Percentiles rank a stretch among this genome's conserved stretches.
These are phyloP conservation scores for Pocota personata DNA, from an alignment of 2,888 invertebrate species.

Conservation along the genomic window DNA sequence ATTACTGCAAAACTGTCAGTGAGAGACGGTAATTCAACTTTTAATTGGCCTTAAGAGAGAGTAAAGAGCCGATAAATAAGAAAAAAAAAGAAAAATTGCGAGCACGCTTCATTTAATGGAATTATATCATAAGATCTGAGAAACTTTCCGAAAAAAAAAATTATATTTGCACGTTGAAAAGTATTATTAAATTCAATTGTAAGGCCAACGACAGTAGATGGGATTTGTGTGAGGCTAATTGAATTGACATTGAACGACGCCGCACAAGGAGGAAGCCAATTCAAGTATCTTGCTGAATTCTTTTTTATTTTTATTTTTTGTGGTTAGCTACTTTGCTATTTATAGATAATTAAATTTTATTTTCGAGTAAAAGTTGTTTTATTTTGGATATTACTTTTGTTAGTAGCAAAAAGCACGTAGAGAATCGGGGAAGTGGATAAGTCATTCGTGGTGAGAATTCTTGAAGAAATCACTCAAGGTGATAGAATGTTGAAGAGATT, in stretches of 20 bases:
- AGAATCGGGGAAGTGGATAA: neutral
- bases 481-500: too few species aligned
- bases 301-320: neutral
- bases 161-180: conserved; percentile 14
- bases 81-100: neutral
- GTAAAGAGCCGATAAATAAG: neutral
- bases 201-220: neutral
- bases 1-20: conserved; percentile 12
- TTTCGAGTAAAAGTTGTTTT: neutral
- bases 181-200: conserved; percentile 21
- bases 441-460: too few species aligned
- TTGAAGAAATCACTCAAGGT: too few species aligned
- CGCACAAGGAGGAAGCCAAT: conserved; percentile 17
- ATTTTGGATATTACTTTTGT: neutral
- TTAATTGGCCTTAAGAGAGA: conserved; percentile 28
- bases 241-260: conserved; percentile 33
- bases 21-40: conserved; percentile 4
- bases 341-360: neutral
- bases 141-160: conserved; percentile 4
- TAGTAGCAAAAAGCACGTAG: neutral
- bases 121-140: conserved; percentile 29
- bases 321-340: neutral
- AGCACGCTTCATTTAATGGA: conserved; percentile 6
- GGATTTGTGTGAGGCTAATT: conserved; percentile 35
- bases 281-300: conserved; percentile 11